Conservation (phyloP, 2,797 vertebrate species). For the Cuculus canorus region DNA sequence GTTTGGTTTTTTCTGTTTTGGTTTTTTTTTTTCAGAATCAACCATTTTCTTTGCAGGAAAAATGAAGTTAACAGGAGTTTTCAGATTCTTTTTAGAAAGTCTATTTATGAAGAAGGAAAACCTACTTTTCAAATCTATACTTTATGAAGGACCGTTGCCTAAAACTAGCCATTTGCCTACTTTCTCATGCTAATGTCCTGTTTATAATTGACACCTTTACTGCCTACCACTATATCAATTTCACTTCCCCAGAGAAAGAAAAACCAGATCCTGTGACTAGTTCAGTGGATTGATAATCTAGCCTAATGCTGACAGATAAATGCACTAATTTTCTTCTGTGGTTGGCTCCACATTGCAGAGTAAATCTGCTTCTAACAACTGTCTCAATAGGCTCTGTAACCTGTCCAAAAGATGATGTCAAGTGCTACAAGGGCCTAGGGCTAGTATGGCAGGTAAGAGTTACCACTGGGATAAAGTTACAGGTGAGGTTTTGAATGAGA, state of each 20-base stretch:
- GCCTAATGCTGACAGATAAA: constrained; percentile 98
- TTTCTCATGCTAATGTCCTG: constrained; percentile 90
- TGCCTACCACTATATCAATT: constrained; percentile 87
- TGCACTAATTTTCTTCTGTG: constrained; percentile 97
- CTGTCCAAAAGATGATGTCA: constrained; percentile 86
- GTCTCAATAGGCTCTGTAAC: constrained; percentile 84
- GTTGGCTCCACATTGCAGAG: constrained; percentile 87
- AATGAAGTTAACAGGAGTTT: constrained; percentile 20
- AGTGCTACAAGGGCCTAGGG: constrained; percentile 82
- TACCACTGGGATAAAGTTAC: constrained; percentile 81
- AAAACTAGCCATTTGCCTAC: constrained; percentile 77
- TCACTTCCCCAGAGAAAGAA: constrained; percentile 90
- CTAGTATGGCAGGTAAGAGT: constrained; percentile 82
- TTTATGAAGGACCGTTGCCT: constrained; percentile 61
- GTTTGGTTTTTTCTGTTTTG: fast-evolving
- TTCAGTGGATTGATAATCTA: constrained; percentile 93
- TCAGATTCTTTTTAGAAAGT: not conserved
- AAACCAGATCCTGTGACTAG: constrained; percentile 88
- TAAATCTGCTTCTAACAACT: constrained; percentile 85
- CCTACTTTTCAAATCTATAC: constrained; percentile 63
- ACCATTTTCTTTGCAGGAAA: not conserved
- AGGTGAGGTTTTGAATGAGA: constrained; percentile 80
- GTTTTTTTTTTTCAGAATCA: not conserved
- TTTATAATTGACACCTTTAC: constrained; percentile 94
- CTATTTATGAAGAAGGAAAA: not conserved